Evolutionary conservation across 2,888 invertebrate genomes (phyloP), one percentile per base, ranked within the genome.

Genomic region (Villa cingulata): DNA sequence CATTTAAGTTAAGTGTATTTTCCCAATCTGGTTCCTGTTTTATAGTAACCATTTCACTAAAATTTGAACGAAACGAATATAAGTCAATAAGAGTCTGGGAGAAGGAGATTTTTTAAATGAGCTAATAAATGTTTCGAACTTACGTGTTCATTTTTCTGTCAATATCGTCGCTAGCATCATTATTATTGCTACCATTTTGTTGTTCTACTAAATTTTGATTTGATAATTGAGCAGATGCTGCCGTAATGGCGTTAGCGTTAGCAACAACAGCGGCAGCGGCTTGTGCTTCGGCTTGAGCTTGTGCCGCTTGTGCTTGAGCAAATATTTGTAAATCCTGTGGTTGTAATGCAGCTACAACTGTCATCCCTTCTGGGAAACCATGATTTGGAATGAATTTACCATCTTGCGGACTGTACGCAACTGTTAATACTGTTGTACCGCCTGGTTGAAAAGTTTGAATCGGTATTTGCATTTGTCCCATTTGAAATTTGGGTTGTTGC

Each of bases 261-360:
- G 29, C 27, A 34, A 41, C 39, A 36, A 27, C 32, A 41, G 46
- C 20, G 54, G 37, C 45, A 51, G 49, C 17, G 46, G 23, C 32
- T 53, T 43, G 19, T 53, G 43, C 18, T 36, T 43, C 41, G 34
- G 41, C 48, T 51, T 50, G 46, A 48, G 54, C 49, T 46, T 50
- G 65, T 64, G 58, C 68, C 16, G 9, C 7, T 51, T 59, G 58
- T 10, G 57, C 57, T 39, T 63, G 57, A 37, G 69, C 68, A 65
- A 78, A 68, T 19, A 83, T 60, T 58, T 82, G 83, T 62, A 84
- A 74, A 56, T 84, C 83, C 56, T 81, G 82, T 0, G 83, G 83
- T 58, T 73, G 73, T 47, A 83, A 63, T 12, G 81, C 75, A 1
- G 82, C 75, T 19, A 83, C 72, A 23, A 83, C 76, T 44, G 82